Evolutionary conservation across 2,113 vertebrate genomes (phyloP).

Genomic region (Bubalus kerabau): DNA sequence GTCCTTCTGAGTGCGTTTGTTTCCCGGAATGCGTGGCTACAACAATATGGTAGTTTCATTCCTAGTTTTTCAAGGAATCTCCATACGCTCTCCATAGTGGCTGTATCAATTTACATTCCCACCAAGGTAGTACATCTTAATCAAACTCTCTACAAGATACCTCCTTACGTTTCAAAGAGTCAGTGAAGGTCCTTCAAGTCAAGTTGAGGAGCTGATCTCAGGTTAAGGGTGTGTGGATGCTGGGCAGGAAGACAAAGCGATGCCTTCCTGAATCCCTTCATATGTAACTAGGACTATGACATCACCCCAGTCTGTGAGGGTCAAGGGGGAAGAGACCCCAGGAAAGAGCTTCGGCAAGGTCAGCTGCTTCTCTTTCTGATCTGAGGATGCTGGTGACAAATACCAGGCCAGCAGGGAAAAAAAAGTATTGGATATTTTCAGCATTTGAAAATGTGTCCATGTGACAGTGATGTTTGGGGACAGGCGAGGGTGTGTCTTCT

Average conservation of each 20-base stretch:
- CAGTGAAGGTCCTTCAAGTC: background rate
- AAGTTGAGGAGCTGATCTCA: background rate
- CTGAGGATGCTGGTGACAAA: background rate
- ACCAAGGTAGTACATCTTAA: background rate
- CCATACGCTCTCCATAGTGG: background rate
- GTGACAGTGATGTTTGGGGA: background rate
- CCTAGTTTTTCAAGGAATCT: background rate
- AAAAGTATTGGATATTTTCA: background rate
- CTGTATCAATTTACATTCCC: background rate
- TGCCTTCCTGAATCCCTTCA: background rate
- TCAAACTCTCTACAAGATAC: background rate
- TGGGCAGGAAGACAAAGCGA: background rate
- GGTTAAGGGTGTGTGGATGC: background rate
- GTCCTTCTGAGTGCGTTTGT: background rate
- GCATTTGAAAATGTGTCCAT: background rate
- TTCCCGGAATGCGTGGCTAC: accelerated
- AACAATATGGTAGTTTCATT: background rate
- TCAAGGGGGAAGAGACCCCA: background rate
- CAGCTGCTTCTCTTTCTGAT: background rate
- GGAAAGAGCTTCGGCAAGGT: background rate
- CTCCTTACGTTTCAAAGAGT: background rate
- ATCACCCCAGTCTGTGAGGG: background rate
- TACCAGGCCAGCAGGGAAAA: background rate
- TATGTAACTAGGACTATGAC: background rate
- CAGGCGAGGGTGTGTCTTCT: background rate